These are phyloP conservation scores for Palythoa caribaeorum DNA, from an alignment of 92 coral and sea anemone species.

Conservation along the genomic window DNA sequence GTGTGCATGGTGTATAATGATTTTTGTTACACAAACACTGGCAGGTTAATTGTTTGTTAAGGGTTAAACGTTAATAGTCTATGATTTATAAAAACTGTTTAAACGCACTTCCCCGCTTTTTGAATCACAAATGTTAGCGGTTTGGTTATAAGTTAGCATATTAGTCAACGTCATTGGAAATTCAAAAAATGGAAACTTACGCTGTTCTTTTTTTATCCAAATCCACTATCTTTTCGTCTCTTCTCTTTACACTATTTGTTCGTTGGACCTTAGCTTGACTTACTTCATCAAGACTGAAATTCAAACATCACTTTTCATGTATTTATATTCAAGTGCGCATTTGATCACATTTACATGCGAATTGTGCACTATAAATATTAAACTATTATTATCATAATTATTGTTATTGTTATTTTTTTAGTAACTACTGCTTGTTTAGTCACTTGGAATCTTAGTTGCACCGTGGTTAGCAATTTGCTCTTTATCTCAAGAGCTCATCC, in stretches of 20 bases:
- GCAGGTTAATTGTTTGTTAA: background rate
- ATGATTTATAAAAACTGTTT: background rate
- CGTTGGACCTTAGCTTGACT: conserved; percentile 83
- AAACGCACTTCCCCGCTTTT: background rate
- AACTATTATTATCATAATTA: too few species aligned
- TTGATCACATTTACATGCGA: too few species aligned
- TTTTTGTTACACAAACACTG: too few species aligned
- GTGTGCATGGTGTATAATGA: too few species aligned
- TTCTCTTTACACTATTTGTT: conserved; percentile 92
- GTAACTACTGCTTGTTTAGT: too few species aligned
- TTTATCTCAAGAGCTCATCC: too few species aligned
- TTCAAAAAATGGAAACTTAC: conserved; percentile 56
- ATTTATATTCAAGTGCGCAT: too few species aligned
- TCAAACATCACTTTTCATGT: conserved; percentile 38
- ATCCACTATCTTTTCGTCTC: conserved; percentile 95
- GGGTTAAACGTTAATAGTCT: background rate
- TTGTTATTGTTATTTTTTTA: too few species aligned
- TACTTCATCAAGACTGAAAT: conserved; percentile 89
- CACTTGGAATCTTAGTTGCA: too few species aligned
- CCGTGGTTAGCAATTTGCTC: too few species aligned
- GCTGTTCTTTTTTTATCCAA: conserved; percentile 83
- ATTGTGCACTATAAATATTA: too few species aligned
- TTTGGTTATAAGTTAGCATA: conserved; percentile 13
- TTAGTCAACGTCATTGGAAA: background rate
- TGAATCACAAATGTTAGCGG: background rate